Evolutionary conservation across 2,113 vertebrate species (phyloP).

Genomic region (Brachypteracias leptosomus): DNA sequence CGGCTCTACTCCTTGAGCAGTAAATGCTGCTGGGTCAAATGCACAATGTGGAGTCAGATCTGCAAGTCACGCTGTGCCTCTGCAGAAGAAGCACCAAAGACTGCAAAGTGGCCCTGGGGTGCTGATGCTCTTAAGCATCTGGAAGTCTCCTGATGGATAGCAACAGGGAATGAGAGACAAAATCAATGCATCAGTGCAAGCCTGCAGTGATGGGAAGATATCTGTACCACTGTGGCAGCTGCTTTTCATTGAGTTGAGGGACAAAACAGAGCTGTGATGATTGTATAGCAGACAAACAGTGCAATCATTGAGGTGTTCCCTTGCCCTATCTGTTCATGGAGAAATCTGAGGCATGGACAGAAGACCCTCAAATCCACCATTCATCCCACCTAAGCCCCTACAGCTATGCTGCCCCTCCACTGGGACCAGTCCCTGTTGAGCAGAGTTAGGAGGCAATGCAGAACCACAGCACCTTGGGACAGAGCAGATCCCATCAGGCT

Average conservation of each 20-base stretch:
- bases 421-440: not conserved
- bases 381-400: not conserved
- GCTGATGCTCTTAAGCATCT: not conserved
- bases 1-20: not conserved
- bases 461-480: rapidly evolving
- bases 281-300: not conserved
- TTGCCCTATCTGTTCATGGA: not conserved
- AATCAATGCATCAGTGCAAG: rapidly evolving
- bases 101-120: not conserved
- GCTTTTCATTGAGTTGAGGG: not conserved
- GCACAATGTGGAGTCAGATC: rapidly evolving
- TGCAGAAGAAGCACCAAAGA: not conserved
- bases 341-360: not conserved
- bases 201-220: not conserved
- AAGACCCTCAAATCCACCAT: rapidly evolving
- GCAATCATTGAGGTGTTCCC: not conserved
- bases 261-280: not conserved
- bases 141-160: rapidly evolving
- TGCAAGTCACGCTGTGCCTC: not conserved
- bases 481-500: not conserved
- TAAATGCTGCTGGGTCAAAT: not conserved
- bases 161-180: not conserved
- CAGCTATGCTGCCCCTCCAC: rapidly evolving
- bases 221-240: rapidly evolving
- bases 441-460: not conserved